These are phyloP conservation scores for Lacerta bilineata DNA, from an alignment of 2,797 vertebrate genomes.

Conservation along the genomic window DNA sequence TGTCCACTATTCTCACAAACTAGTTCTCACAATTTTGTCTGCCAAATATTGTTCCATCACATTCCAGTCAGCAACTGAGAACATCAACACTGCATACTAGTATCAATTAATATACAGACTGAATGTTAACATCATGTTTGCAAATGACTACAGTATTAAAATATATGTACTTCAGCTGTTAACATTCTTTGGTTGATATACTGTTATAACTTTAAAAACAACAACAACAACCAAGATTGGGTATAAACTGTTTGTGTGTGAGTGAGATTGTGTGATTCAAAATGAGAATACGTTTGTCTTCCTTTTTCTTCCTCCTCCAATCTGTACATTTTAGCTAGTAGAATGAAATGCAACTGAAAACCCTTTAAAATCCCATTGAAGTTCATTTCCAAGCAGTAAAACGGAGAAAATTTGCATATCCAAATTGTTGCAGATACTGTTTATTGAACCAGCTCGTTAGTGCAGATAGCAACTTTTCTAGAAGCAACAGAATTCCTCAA, in stretches of 20 bases:
- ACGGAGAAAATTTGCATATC: neutral
- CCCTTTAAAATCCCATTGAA: constrained; percentile 47
- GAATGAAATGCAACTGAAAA: constrained; percentile 57
- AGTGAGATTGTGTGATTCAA: neutral
- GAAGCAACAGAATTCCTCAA: neutral
- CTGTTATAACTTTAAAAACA: neutral
- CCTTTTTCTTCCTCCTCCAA: no score
- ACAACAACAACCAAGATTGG: neutral
- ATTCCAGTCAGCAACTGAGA: neutral
- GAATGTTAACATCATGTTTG: constrained; percentile 38
- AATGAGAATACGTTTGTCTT: neutral
- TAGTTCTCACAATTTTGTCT: neutral
- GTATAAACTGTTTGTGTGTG: neutral
- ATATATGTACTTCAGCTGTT: constrained; percentile 53
- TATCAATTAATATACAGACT: neutral
- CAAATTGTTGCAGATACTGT: neutral
- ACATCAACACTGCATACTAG: neutral
- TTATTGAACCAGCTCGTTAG: neutral
- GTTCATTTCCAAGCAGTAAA: constrained; percentile 40
- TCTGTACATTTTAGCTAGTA: constrained; percentile 50
- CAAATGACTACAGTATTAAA: constrained; percentile 28
- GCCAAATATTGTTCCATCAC: no score
- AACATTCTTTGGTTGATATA: constrained; percentile 50
- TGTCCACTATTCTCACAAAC: neutral
- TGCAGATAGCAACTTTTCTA: neutral